Evolutionary conservation across 1,140 invertebrate genomes (phyloP).

Genomic region (Drosophila funebris): DNA sequence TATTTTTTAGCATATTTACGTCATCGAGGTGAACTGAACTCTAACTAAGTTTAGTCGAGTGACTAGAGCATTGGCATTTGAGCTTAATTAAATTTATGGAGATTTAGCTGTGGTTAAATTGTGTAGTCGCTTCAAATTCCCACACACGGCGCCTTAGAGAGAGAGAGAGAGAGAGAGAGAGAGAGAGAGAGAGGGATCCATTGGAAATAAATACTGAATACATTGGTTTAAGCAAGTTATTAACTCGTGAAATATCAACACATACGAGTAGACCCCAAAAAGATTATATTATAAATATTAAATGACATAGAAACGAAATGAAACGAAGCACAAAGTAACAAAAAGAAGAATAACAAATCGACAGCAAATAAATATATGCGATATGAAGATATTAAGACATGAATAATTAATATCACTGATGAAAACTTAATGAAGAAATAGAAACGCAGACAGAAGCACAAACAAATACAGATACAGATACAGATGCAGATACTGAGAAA

Average conservation of each 20-base stretch:
- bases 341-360: constrained; percentile 41
- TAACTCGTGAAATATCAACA: constrained; percentile 81
- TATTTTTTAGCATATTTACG: constrained; percentile 12
- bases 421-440: constrained; percentile 82
- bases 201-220: constrained; percentile 44
- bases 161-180: not conserved
- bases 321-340: constrained; percentile 14
- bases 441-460: constrained; percentile 40
- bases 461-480: not conserved
- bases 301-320: constrained; percentile 67
- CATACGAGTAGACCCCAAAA: constrained; percentile 48
- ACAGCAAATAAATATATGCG: constrained; percentile 66
- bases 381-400: constrained; percentile 80
- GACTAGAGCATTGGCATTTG: constrained; percentile 34
- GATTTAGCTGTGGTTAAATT: constrained; percentile 44
- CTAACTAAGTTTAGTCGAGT: constrained; percentile 5
- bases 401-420: constrained; percentile 81
- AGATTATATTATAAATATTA: constrained; percentile 79
- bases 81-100: constrained; percentile 71
- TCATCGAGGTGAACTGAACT: not conserved
- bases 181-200: constrained; percentile 1
- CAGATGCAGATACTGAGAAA: not conserved
- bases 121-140: constrained; percentile 50
- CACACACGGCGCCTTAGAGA: constrained; percentile 58
- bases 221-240: constrained; percentile 77